phyloP scores from a whole-genome alignment of 1,140 invertebrate species.

The Theocolax elegans region DNA sequence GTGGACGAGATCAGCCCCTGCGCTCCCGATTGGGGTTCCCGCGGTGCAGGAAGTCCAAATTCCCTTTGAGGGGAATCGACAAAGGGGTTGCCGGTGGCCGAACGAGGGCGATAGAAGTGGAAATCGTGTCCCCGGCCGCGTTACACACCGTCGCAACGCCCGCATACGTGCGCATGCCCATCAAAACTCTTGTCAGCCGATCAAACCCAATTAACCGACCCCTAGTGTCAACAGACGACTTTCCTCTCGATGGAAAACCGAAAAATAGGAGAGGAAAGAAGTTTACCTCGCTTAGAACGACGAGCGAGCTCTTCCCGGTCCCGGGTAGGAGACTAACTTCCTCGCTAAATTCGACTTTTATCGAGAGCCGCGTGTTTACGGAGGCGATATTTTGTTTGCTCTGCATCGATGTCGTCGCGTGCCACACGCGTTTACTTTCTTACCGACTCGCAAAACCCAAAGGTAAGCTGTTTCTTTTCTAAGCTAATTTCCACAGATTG shows the following conservation, averaged over 20 bases:
- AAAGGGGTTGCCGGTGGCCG: not conserved
- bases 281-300: too few species aligned
- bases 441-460: not conserved
- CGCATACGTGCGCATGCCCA: not conserved
- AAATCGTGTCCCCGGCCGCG: not conserved
- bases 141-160: not conserved
- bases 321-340: not conserved
- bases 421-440: not conserved
- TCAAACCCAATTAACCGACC: conserved; percentile 40
- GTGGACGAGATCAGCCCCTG: too few species aligned
- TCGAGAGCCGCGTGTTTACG: not conserved
- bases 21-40: not conserved
- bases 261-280: not conserved
- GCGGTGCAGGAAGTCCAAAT: not conserved
- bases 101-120: not conserved
- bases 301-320: too few species aligned
- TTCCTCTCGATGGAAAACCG: not conserved
- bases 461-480: not conserved
- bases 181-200: conserved; percentile 23
- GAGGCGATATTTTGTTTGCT: not conserved
- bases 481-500: too few species aligned
- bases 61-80: conserved; percentile 7
- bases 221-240: conserved; percentile 15
- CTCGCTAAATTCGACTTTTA: not conserved
- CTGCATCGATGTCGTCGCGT: too few species aligned